Evolutionary conservation across 2,797 vertebrate species (phyloP).

Genomic region (Thamnophis elegans): DNA sequence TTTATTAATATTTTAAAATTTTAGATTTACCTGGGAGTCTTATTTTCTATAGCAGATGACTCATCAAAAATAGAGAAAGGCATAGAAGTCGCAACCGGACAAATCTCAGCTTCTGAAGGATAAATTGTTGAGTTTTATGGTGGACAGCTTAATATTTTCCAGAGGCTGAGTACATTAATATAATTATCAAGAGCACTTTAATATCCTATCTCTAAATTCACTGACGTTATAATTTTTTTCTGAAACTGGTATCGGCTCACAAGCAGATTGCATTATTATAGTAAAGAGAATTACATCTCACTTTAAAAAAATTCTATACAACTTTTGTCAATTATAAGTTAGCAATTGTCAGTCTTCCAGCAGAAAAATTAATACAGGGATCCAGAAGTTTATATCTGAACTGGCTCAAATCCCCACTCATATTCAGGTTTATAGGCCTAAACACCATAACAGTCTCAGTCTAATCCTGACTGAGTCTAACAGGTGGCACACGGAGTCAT

Average conservation of each 20-base stretch:
- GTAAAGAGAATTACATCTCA: not conserved
- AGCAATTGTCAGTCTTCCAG: not conserved
- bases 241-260: not conserved
- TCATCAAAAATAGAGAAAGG: constrained; percentile 76
- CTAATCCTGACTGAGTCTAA: not conserved
- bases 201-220: not conserved
- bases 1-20: not conserved
- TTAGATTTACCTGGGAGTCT: constrained; percentile 61
- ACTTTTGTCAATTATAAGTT: not conserved
- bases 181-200: not conserved
- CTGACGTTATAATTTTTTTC: not conserved
- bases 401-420: not conserved
- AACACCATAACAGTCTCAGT: not conserved
- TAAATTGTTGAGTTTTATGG: not conserved
- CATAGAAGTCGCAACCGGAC: constrained; percentile 9
- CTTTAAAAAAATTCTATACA: not conserved
- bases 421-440: not conserved
- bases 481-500: no score
- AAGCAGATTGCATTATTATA: not conserved
- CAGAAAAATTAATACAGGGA: not conserved
- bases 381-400: not conserved
- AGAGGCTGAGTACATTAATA: not conserved
- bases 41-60: constrained; percentile 57
- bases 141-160: not conserved
- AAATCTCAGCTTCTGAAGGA: constrained; percentile 25